Conservation (phyloP, 2,113 vertebrate species). For the Chinchilla lanigera region DNA sequence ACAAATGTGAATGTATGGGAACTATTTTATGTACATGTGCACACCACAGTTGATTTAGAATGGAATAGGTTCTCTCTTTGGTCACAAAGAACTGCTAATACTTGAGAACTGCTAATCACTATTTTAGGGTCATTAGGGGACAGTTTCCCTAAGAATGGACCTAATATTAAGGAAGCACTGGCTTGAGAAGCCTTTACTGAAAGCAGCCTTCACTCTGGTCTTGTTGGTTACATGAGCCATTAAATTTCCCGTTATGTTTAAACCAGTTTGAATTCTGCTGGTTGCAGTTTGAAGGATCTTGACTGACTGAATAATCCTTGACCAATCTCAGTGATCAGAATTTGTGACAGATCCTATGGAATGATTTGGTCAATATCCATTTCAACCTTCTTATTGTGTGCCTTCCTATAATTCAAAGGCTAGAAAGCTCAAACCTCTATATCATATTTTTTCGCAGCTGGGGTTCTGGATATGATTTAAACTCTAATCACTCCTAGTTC, state of each 20-base stretch:
- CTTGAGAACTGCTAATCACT: background rate
- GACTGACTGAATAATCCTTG: background rate
- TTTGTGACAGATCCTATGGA: background rate
- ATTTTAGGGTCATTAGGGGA: background rate
- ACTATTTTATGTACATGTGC: background rate
- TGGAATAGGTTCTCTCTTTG: background rate
- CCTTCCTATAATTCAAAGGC: background rate
- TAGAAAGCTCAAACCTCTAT: background rate
- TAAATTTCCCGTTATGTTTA: background rate
- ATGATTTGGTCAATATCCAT: background rate
- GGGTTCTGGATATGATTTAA: background rate
- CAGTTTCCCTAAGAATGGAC: background rate
- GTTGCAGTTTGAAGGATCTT: background rate
- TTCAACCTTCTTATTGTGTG: background rate
- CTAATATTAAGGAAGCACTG: background rate
- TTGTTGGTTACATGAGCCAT: background rate
- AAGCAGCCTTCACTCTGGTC: background rate
- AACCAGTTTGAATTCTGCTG: background rate
- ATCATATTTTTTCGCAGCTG: background rate
- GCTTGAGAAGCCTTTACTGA: background rate
- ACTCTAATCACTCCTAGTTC: background rate
- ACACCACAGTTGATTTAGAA: background rate
- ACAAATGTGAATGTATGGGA: background rate
- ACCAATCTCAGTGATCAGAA: background rate
- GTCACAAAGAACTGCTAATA: background rate